Base-by-base conservation (phyloP, 2,888 invertebrate species). In the Hedya salicella region DNA sequence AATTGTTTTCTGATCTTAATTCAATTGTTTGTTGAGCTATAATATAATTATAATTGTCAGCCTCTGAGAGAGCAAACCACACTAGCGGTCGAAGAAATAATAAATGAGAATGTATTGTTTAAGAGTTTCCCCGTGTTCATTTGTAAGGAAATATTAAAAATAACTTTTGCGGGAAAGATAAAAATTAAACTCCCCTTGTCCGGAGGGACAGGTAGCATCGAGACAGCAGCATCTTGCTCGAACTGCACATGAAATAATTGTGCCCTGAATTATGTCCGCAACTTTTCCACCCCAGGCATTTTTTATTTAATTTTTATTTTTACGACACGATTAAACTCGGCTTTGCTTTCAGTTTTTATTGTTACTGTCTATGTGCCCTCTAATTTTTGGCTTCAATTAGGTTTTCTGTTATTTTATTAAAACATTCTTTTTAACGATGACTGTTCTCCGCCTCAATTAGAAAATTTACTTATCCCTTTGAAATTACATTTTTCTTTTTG, bases 301-400 rank as follows among this genome's bases (percentile, higher is more conserved):
- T 90, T 90, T 91, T 91, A 89, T 91, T 91, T 91, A 88, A 90
- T 91, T 91, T 90, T 91, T 90, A 90, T 89, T 91, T 91, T 92
- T 92, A 92, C 84, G 92, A 88, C 88, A 89, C 87, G 85, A 89
- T 91, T 89, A 91, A 88, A 90, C 89, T 86, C 81, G 88, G 90
- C 88, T 91, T 91, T 91, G 91, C 91, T 91, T 91, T 91, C 86
- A 85, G 82, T 88, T 91, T 91, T 91, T 91, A 90, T 91, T 91
- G 90, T 91, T 91, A 90, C 83, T 85, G 87, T 87, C 89, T 83
- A 89, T 87, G 87, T 89, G 85, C 88, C 89, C 87, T 88, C 86
- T 91, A 89, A 91, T 91, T 91, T 89, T 88, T 91, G 89, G 86
- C 86, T 87, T 85, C 90, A 89, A 88, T 90, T 88, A 87, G 81